Conservation (phyloP, 2,888 invertebrate genomes). For the Drosophila bunnanda region DNA sequence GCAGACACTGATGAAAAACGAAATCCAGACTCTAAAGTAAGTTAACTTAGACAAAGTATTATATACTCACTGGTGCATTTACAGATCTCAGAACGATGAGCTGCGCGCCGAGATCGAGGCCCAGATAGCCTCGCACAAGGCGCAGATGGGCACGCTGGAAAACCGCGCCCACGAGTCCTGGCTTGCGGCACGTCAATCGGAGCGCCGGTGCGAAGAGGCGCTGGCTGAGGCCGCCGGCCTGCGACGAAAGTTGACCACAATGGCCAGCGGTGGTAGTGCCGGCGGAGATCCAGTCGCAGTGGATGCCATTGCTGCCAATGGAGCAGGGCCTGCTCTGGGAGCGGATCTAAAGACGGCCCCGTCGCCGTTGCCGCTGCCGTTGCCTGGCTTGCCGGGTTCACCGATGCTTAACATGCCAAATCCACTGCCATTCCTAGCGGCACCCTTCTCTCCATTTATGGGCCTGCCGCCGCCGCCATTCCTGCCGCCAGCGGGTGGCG, state of each 20-base stretch:
- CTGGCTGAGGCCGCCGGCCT: conserved; percentile 89
- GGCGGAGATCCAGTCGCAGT: conserved; percentile 26
- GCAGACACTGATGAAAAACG: conserved; percentile 91
- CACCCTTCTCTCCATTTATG: conserved; percentile 87
- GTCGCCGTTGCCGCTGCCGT: conserved; percentile 83
- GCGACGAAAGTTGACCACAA: conserved; percentile 86
- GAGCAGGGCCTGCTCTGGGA: conserved; percentile 21
- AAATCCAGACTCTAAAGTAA: conserved; percentile 92
- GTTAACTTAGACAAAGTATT: conserved; percentile 49
- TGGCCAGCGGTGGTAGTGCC: conserved; percentile 72
- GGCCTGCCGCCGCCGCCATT: conserved; percentile 86
- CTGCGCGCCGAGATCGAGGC: conserved; percentile 94
- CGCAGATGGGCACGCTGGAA: conserved; percentile 91
- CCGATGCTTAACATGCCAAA: conserved; percentile 82
- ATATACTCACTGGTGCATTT: not conserved
- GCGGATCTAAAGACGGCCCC: conserved; percentile 73
- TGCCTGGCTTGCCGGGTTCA: conserved; percentile 83
- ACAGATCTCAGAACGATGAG: conserved; percentile 86
- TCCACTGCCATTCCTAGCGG: conserved; percentile 87
- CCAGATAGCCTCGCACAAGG: conserved; percentile 89
- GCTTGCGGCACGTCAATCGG: conserved; percentile 92
- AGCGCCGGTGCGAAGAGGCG: conserved; percentile 92
- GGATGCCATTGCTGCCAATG: conserved; percentile 50
- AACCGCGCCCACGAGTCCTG: conserved; percentile 94
- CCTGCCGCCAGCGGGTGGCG: conserved; percentile 85